Conservation (phyloP, 2,113 vertebrate genomes). For the Terrapene triunguis region DNA sequence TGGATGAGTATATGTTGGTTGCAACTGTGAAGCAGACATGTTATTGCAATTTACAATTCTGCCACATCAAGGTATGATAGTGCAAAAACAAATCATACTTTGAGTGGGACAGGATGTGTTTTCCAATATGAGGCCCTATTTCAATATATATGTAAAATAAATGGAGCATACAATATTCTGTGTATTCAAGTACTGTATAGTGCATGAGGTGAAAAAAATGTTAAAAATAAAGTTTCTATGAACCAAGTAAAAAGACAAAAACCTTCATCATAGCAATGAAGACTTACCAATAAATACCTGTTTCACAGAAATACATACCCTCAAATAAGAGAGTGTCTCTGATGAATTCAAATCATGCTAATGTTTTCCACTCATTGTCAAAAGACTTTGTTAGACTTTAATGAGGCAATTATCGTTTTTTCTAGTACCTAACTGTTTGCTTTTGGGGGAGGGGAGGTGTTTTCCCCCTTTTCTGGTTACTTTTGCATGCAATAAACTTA, state of each 20-base stretch:
- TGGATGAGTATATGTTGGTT: neutral
- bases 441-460: neutral
- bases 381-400: conserved; percentile 34
- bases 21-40: neutral
- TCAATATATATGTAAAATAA: neutral
- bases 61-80: accelerated
- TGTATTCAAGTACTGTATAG: neutral
- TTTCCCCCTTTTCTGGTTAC: neutral
- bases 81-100: neutral
- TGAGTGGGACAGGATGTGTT: neutral
- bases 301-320: neutral
- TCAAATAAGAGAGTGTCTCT: neutral
- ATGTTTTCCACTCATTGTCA: conserved; percentile 1
- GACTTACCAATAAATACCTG: neutral
- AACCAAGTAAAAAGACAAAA: no score
- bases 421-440: accelerated
- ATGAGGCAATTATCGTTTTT: neutral
- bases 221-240: neutral
- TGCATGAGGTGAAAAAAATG: conserved; percentile 4
- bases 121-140: neutral
- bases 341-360: conserved; percentile 1
- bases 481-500: neutral
- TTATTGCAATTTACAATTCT: neutral
- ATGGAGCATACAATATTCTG: neutral
- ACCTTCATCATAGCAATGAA: neutral